Conservation (phyloP, 2,888 invertebrate genomes). For the Ceramica pisi region DNA sequence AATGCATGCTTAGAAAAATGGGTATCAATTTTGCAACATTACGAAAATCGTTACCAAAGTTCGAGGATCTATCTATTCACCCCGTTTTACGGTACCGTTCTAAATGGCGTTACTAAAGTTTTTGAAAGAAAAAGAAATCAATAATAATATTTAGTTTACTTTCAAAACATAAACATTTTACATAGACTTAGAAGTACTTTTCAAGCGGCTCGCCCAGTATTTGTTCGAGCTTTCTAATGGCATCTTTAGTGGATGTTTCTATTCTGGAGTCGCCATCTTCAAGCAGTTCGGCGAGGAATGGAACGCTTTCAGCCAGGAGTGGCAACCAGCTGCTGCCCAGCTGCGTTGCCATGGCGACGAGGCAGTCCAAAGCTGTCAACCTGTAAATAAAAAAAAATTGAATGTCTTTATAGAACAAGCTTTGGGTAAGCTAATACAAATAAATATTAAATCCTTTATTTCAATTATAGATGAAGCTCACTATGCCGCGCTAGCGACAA, state of each 20-base stretch:
- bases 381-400: constrained; percentile 77
- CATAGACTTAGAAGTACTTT: constrained; percentile 93
- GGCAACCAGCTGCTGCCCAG: constrained; percentile 97
- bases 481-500: too few relatives aligned
- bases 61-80: too few relatives aligned
- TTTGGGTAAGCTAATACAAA: too few relatives aligned
- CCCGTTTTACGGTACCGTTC: too few relatives aligned
- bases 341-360: constrained; percentile 95
- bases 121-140: background rate
- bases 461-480: too few relatives aligned
- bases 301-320: constrained; percentile 97
- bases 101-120: background rate
- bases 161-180: background rate
- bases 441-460: too few relatives aligned
- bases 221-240: constrained; percentile 96
- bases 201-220: constrained; percentile 97
- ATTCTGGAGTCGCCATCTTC: constrained; percentile 97
- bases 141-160: background rate
- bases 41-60: too few relatives aligned
- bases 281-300: constrained; percentile 97
- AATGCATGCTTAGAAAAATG: too few relatives aligned
- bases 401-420: background rate
- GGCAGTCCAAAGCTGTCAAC: constrained; percentile 93
- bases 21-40: too few relatives aligned
- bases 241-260: constrained; percentile 94